Conservation (phyloP, 2,113 vertebrate species). For the Seriola rivoliana region DNA sequence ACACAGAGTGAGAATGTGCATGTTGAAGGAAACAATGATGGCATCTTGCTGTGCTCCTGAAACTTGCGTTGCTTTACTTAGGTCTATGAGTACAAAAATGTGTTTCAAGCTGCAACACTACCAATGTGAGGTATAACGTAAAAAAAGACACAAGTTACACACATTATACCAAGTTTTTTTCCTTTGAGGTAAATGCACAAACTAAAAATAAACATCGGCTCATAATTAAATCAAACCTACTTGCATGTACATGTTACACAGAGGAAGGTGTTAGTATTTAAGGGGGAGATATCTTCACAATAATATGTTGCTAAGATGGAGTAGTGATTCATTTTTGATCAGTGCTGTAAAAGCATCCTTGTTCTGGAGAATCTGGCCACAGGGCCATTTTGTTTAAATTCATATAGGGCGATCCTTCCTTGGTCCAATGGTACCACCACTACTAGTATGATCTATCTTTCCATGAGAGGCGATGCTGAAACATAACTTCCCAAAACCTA, state of each 20-base stretch:
- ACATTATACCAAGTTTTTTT: neutral
- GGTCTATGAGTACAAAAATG: neutral
- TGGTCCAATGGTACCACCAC: neutral
- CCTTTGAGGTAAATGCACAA: neutral
- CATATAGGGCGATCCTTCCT: neutral
- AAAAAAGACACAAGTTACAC: neutral
- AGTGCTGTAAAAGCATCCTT: too few relatives aligned
- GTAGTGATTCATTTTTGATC: neutral
- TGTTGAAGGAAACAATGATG: slow-evolving; percentile 56
- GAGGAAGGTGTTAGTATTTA: neutral
- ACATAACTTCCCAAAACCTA: slow-evolving; percentile 33
- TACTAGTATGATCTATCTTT: neutral
- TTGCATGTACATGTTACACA: neutral
- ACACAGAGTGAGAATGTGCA: slow-evolving; percentile 42
- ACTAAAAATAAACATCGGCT: too few relatives aligned
- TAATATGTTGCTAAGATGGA: neutral
- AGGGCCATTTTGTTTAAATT: neutral
- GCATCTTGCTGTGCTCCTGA: slow-evolving; percentile 38
- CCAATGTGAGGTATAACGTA: neutral
- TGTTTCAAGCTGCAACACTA: neutral
- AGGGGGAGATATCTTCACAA: neutral
- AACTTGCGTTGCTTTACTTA: neutral
- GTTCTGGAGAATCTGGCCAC: neutral
- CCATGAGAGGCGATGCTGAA: slow-evolving; percentile 15
- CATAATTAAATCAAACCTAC: neutral